These are phyloP conservation scores for Bombylius discolor DNA, from an alignment of 2,888 invertebrate species.

Conservation along the genomic window DNA sequence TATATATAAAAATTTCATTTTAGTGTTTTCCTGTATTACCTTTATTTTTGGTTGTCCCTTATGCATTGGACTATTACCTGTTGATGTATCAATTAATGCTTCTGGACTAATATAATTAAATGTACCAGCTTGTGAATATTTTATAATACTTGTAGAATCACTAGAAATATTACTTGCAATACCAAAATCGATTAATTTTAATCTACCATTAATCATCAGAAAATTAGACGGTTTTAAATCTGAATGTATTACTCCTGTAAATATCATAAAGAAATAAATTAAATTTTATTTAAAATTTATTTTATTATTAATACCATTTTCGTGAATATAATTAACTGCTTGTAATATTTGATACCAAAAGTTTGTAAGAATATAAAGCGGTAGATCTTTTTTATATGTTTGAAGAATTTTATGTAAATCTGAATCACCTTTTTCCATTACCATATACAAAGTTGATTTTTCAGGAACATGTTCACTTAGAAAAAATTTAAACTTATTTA, in stretches of 20 bases:
- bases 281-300: background rate
- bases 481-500: background rate
- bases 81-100: slow-evolving; percentile 57
- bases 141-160: slow-evolving; percentile 81
- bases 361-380: slow-evolving; percentile 64
- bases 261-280: background rate
- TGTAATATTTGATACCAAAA: slow-evolving; percentile 92
- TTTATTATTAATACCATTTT: slow-evolving; percentile 44
- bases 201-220: slow-evolving; percentile 64
- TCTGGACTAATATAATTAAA: slow-evolving; percentile 96
- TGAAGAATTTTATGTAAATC: slow-evolving; percentile 71
- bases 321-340: slow-evolving; percentile 83
- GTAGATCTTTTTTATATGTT: slow-evolving; percentile 45
- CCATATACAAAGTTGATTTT: slow-evolving; percentile 59
- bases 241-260: slow-evolving; percentile 80
- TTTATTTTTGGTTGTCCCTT: slow-evolving; percentile 40
- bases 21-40: slow-evolving; percentile 17
- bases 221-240: slow-evolving; percentile 97
- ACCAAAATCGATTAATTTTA: slow-evolving; percentile 96
- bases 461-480: slow-evolving; percentile 15
- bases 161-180: slow-evolving; percentile 78
- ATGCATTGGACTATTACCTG: slow-evolving; percentile 32
- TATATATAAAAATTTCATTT: background rate
- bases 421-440: slow-evolving; percentile 86
- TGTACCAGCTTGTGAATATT: slow-evolving; percentile 73